These are phyloP conservation scores for Notospermus geniculatus DNA, from an alignment of 1,140 invertebrate species.

Conservation along the genomic window DNA sequence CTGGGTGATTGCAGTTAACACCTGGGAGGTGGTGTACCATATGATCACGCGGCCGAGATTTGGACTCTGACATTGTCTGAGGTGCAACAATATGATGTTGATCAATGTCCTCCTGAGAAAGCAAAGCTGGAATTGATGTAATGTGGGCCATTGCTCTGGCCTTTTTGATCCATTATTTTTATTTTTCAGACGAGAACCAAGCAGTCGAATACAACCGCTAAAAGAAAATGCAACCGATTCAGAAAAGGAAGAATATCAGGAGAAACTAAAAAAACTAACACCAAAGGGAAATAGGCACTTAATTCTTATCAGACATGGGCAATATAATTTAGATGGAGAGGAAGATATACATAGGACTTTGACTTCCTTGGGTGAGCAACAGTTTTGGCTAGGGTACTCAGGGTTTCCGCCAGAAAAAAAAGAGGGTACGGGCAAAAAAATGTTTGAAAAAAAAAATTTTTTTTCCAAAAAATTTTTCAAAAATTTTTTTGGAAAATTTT, in stretches of 20 bases:
- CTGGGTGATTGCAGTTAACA: too few species aligned
- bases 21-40: too few species aligned
- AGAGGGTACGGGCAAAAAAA: too few species aligned
- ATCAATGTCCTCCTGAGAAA: too few species aligned
- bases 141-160: not conserved
- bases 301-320: constrained; percentile 90
- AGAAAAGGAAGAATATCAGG: constrained; percentile 38
- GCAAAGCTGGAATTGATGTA: too few species aligned
- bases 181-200: constrained; percentile 69
- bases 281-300: constrained; percentile 78
- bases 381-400: not conserved
- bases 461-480: too few species aligned
- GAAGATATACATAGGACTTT: constrained; percentile 74
- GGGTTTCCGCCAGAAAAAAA: too few species aligned
- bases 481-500: too few species aligned
- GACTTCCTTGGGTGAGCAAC: constrained; percentile 70
- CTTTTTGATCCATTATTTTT: constrained; percentile 13
- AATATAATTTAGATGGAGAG: constrained; percentile 76
- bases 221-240: constrained; percentile 56
- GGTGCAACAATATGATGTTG: too few species aligned
- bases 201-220: constrained; percentile 67
- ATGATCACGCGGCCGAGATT: too few species aligned
- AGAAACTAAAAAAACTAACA: constrained; percentile 53
- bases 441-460: too few species aligned
- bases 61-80: too few species aligned